Conservation (phyloP, 2,888 invertebrate species). For the Oscheius sp. region DNA sequence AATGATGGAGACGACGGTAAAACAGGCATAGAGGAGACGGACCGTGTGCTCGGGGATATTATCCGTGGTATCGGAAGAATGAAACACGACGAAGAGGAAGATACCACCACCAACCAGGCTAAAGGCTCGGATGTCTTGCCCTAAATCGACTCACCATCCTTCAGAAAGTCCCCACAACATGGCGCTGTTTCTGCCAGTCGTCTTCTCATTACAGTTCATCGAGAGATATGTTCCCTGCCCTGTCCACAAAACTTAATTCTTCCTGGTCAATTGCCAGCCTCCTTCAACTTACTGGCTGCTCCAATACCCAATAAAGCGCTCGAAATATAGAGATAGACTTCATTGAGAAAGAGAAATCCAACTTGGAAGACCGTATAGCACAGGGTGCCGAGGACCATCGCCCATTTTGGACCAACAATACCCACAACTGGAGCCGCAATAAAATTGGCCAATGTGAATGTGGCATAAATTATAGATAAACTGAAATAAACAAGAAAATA, state of each 20-base stretch:
- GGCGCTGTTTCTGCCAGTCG: slow-evolving; percentile 55
- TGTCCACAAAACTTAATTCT: slow-evolving; percentile 53
- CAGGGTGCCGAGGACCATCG: slow-evolving; percentile 86
- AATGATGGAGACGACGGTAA: slow-evolving; percentile 79
- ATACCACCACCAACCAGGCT: slow-evolving; percentile 94
- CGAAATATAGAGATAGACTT: slow-evolving; percentile 60
- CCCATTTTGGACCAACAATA: slow-evolving; percentile 85
- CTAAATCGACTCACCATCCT: slow-evolving; percentile 35
- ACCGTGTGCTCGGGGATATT: slow-evolving; percentile 58
- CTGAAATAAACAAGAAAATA: too few species aligned
- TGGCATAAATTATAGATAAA: slow-evolving; percentile 90
- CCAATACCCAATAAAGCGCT: slow-evolving; percentile 68
- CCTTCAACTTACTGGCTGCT: slow-evolving; percentile 70
- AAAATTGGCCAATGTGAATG: slow-evolving; percentile 92
- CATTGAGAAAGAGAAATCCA: slow-evolving; percentile 67
- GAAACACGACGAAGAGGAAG: slow-evolving; percentile 91
- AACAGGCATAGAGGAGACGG: slow-evolving; percentile 83
- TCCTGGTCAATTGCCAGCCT: background rate
- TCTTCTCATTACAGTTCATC: slow-evolving; percentile 55
- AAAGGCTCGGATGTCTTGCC: slow-evolving; percentile 74
- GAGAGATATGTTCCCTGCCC: slow-evolving; percentile 60
- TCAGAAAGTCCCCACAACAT: slow-evolving; percentile 53
- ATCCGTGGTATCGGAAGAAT: slow-evolving; percentile 47
- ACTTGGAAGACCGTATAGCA: slow-evolving; percentile 88
- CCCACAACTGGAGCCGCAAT: slow-evolving; percentile 90